Evolutionary conservation across 2,797 vertebrate genomes (phyloP).

Genomic region (Glyptemys insculpta): DNA sequence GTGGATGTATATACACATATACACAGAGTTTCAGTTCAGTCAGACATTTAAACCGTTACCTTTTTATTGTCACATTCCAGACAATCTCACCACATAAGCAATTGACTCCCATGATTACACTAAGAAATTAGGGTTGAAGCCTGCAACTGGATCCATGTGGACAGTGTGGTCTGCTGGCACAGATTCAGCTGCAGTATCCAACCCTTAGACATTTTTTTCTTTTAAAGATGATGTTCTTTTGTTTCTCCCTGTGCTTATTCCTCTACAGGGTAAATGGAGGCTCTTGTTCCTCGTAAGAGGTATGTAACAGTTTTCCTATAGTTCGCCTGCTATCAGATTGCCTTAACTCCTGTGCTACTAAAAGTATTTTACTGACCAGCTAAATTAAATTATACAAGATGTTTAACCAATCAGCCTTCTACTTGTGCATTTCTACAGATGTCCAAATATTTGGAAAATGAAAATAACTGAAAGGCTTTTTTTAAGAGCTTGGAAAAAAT

Average conservation of each 20-base stretch:
- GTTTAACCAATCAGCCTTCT: background rate
- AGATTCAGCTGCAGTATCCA: background rate
- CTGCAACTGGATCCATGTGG: background rate
- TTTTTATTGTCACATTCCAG: background rate
- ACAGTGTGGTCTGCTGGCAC: background rate
- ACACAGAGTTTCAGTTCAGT: background rate
- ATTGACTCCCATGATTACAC: background rate
- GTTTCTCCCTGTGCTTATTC: background rate
- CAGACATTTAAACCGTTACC: background rate
- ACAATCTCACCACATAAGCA: rapidly evolving
- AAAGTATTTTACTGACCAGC: background rate
- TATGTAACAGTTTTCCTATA: background rate
- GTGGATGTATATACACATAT: rapidly evolving
- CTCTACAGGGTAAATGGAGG: background rate
- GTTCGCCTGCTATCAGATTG: background rate
- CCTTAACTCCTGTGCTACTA: background rate
- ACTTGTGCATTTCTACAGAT: background rate
- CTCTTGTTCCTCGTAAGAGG: background rate
- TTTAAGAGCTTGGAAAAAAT: background rate
- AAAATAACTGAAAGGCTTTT: background rate
- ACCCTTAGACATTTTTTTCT: background rate
- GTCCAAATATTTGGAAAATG: conserved; percentile 5
- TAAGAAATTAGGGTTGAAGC: background rate
- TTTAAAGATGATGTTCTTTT: background rate
- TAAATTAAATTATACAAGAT: background rate